phyloP scores from a whole-genome alignment of 2,888 invertebrate genomes.

The Polydrusus tereticollis region DNA sequence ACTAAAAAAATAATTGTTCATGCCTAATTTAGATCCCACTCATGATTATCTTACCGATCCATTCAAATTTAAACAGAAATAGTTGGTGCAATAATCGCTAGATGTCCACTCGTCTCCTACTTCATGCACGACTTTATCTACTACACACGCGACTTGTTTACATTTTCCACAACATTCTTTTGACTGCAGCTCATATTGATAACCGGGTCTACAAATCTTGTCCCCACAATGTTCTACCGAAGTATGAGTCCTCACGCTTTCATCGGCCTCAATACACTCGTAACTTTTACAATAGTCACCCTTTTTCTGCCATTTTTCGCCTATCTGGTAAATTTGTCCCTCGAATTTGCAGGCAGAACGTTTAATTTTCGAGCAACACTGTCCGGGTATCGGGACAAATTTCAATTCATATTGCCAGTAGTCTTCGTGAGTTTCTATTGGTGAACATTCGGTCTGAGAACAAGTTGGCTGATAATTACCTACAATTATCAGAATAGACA shows the following conservation, averaged over 20 bases:
- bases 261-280: constrained; percentile 68
- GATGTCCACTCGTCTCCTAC: constrained; percentile 74
- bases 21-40: background rate
- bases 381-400: constrained; percentile 69
- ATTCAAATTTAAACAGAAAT: constrained; percentile 71
- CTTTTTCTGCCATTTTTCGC: constrained; percentile 72
- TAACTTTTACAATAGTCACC: constrained; percentile 71
- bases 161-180: constrained; percentile 77
- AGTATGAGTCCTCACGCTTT: constrained; percentile 70
- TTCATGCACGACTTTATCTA: constrained; percentile 67
- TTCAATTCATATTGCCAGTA: constrained; percentile 72
- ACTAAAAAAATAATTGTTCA: constrained; percentile 61
- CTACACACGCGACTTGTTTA: constrained; percentile 70
- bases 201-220: constrained; percentile 49
- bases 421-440: constrained; percentile 65
- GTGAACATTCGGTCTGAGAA: constrained; percentile 69
- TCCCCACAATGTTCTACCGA: constrained; percentile 72
- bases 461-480: constrained; percentile 67
- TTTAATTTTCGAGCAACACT: constrained; percentile 75
- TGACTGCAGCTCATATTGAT: constrained; percentile 50
- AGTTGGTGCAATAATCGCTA: constrained; percentile 74
- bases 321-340: constrained; percentile 67
- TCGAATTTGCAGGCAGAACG: constrained; percentile 73
- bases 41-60: constrained; percentile 63
- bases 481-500: no score